Base-by-base conservation (phyloP, 92 coral and sea anemone genomes). In the Parazoanthus swiftii region DNA sequence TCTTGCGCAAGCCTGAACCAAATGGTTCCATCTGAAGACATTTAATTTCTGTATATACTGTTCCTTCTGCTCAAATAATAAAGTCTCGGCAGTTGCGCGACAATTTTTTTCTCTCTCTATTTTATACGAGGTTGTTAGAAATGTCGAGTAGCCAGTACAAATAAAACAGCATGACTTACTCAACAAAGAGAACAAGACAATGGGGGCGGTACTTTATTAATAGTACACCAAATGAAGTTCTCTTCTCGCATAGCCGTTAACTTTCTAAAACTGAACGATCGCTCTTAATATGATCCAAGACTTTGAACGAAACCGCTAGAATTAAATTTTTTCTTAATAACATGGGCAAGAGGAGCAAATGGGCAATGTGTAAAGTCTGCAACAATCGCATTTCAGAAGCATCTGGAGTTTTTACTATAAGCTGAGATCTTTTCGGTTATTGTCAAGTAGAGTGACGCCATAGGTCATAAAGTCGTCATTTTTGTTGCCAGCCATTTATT, bases 381-480 rank as follows among this genome's bases (percentile, higher is more conserved):
- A 71, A 68, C 26, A 84, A 84, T 29, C 26, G 42, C 46, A 48
- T 84, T 68, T 84, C 54, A 29, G 46, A 48, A 23, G 25, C 67
- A 46, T 84, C 72, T 71, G 44, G 36, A 72, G n/a, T 71, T 44
- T 39, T 36, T 21, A 46, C 58, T 82, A 15, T 39, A 42, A 63
- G 75, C 74, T 65, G 66, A 82, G 51, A 66, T n/a, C 86, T 38
- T 82, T 65, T 42, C 63, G 26, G 54, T 38, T 63, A 29, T 84
- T 84, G 87, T 84, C 87, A 71, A 48, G 16, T 37, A 54, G 71
- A 43, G 29, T 84, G 87, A 74, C 87, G 87, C 87, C 87, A 84
- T 26, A 51, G 67, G 79, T 48, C 87, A 84, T 84, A 79, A 84
- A 84, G 74, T 74, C 87, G 68, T 84, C 79, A 84, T 33, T 84